Percentiles rank a stretch among this genome's conserved stretches.
These are phyloP conservation scores for Helogale parvula DNA, from an alignment of 2,113 vertebrate species.

Conservation along the genomic window DNA sequence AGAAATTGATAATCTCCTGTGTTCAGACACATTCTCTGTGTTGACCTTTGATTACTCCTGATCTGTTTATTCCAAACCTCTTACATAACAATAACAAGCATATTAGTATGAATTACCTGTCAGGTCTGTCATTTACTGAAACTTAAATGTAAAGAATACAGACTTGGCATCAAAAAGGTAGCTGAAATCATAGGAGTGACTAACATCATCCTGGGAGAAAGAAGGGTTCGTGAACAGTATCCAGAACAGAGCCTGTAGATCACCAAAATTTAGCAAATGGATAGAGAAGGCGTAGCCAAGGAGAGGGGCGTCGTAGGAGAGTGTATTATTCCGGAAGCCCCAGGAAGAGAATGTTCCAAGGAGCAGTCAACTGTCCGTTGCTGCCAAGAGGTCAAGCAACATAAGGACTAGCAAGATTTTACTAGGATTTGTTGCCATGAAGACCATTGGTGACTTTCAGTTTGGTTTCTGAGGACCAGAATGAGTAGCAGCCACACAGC, in stretches of 20 bases:
- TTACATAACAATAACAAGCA: constrained; percentile 3
- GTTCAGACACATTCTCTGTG: constrained; percentile 5
- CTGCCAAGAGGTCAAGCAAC: background rate
- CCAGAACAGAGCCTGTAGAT: background rate
- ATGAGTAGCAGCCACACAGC: background rate
- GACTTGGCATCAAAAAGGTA: background rate
- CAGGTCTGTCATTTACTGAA: background rate
- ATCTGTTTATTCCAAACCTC: background rate
- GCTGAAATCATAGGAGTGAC: background rate
- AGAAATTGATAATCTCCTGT: constrained; percentile 33
- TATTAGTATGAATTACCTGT: constrained; percentile 13
- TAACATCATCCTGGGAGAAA: constrained; percentile 8
- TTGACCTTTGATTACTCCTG: background rate
- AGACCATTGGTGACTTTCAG: constrained; percentile 12
- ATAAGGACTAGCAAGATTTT: background rate
- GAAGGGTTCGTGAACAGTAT: background rate
- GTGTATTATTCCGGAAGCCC: background rate
- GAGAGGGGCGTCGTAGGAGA: background rate
- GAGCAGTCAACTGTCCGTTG: background rate
- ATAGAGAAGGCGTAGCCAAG: background rate
- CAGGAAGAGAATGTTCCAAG: constrained; percentile 29
- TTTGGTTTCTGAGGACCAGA: constrained; percentile 15
- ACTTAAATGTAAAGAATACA: background rate
- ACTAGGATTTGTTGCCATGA: background rate
- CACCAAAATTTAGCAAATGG: constrained; percentile 41